These are phyloP conservation scores for Chorisops tibialis DNA, from an alignment of 2,888 invertebrate species.

Conservation along the genomic window DNA sequence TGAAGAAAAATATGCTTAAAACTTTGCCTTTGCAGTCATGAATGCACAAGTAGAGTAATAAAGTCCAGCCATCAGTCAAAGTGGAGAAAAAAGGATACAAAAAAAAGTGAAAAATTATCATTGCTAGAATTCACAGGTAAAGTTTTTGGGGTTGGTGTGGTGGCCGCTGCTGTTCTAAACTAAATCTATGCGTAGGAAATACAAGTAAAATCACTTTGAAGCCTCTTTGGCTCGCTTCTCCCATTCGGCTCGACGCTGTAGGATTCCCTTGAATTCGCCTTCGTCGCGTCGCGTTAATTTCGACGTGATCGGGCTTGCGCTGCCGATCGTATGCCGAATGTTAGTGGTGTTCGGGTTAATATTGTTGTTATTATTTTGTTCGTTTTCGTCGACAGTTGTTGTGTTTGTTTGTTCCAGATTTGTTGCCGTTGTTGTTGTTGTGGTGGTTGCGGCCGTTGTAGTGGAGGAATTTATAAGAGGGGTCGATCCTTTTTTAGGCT, in stretches of 20 bases:
- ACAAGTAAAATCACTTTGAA: constrained; percentile 40
- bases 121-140: too few species aligned
- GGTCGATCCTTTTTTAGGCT: constrained; percentile 4
- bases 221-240: constrained; percentile 71
- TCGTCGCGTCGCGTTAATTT: constrained; percentile 33
- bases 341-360: constrained; percentile 30
- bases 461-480: constrained; percentile 19
- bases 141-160: too few species aligned
- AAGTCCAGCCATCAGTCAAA: too few species aligned
- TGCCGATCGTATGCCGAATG: constrained; percentile 29
- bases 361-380: constrained; percentile 14
- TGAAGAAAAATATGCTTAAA: too few species aligned
- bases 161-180: too few species aligned
- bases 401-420: background rate
- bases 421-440: constrained; percentile 27
- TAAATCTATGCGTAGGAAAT: too few species aligned
- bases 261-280: constrained; percentile 63
- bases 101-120: too few species aligned
- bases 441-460: constrained; percentile 32
- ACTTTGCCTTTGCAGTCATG: too few species aligned
- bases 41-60: too few species aligned
- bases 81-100: too few species aligned
- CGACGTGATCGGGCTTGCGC: constrained; percentile 26
- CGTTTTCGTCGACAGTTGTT: constrained; percentile 28
- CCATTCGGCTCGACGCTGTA: constrained; percentile 74